Evolutionary conservation across 2,888 invertebrate genomes (phyloP), one percentile per base, ranked within the genome.

Genomic region (Drosophila fulvimacula): DNA sequence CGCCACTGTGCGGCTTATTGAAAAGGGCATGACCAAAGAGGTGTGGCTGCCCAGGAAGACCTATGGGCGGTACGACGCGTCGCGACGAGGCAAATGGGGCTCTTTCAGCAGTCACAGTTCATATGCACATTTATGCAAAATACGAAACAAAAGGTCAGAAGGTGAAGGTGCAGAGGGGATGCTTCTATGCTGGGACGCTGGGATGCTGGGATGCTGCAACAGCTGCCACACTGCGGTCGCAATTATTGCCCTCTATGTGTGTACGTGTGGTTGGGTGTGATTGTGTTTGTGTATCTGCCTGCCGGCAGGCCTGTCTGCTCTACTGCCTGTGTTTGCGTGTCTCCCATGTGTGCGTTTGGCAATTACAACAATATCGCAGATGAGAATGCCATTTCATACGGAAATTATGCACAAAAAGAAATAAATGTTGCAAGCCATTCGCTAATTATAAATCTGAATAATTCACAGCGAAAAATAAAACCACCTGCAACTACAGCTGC

Each of bases 61-160:
- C 17, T 11, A 11, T 11, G 46, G 17, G 27, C n/a, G 46, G 10
- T 5, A 27, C 46, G 34, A 13, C 32, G 55, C 48, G 36, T 24
- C 56, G 55, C 44, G 34, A 13, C 32, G 55, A 48, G 36, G 24
- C 56, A 58, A 46, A 27, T 17, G 49, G 11, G 53, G 57, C 58
- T 53, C 46, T 41, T 65, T 53, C 36, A 65, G 65, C n/a, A 49
- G 51, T 41, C 49, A 42, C 59, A 63, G 38, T 59, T 65, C 70
- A 61, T 65, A 65, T 69, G 65, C 57, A 65, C 61, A 65, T 72
- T 65, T 61, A 65, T 72, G 65, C 65, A 70, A 72, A 72, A 70
- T 49, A 41, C 56, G 60, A 53, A 42, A 32, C 53, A 55, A 63
- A 53, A 69, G 60, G 53, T 41, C 65, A 65, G 60, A 41, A 39